Percentiles rank a stretch among this genome's conserved stretches.
phyloP scores from a whole-genome alignment of 2,113 vertebrate species.

The Cynocephalus volans region DNA sequence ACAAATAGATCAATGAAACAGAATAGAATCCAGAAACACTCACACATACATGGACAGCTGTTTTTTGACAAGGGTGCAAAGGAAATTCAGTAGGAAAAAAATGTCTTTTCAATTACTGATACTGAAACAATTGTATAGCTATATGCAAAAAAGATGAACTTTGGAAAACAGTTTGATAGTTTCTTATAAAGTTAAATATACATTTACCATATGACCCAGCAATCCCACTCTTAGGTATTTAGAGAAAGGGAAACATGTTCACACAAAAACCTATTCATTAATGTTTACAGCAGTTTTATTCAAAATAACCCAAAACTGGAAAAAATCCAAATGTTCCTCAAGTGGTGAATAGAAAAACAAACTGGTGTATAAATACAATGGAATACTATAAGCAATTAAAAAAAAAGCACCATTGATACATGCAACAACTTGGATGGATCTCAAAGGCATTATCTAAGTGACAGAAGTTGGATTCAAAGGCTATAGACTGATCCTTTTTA shows the following conservation, averaged over 20 bases:
- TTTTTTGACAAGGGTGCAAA: not conserved
- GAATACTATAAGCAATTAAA: not conserved
- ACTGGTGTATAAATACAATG: not conserved
- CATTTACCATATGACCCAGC: not conserved
- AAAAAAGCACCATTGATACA: not conserved
- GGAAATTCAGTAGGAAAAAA: not conserved
- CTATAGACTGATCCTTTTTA: not conserved
- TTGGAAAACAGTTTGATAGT: not conserved
- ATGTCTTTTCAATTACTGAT: not conserved
- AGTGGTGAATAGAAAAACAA: not conserved
- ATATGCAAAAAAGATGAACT: not conserved
- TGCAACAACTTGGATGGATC: not conserved
- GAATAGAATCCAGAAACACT: not conserved
- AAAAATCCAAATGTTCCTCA: not conserved
- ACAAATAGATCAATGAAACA: not conserved
- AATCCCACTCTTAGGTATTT: not conserved
- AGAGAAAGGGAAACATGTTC: not conserved
- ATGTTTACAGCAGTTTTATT: not conserved
- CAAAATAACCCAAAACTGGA: not conserved
- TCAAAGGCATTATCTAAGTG: not conserved
- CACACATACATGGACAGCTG: not conserved
- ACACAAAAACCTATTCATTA: not conserved
- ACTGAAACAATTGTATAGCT: not conserved
- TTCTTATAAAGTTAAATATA: not conserved
- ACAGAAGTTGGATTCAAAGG: not conserved